Evolutionary conservation across 2,113 vertebrate species (phyloP), one percentile per base, ranked within the genome.

Genomic region (human (Homo sapiens)): DNA sequence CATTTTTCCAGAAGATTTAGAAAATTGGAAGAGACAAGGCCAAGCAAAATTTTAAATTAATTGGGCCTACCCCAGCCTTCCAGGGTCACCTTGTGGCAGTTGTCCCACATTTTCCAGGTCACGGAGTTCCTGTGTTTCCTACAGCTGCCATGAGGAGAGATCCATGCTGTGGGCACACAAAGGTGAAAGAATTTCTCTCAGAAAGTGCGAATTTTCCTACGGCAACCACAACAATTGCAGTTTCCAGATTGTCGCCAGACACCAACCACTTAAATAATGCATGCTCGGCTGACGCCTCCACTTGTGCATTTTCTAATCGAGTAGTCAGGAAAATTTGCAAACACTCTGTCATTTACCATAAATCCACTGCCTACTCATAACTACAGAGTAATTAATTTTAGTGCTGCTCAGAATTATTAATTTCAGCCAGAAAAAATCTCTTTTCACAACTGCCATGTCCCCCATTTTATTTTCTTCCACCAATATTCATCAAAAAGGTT

Each of bases 1-100:
- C 99, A 99, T 99, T 99, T 99, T 99, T 99, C 99, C 98, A 98
- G 99, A 98, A 98, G 99, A 99, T 99, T 99, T 99, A 99, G 99
- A 99, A 99, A 99, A 99, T 99, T 99, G 99, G 98, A 99, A 99
- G 99, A 99, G 99, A 99, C 99, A 99, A 99, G 99, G 98, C 99
- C 98, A 99, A 99, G 99, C 99, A 99, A 99, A 99, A 99, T 99
- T 99, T 99, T 99, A 99, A 98, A 99, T 99, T 99, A 99, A 99
- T 99, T 99, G 99, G 99, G 98, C 99, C 99, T 99, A 98, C 98
- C 99, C 99, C 98, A 99, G 99, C 98, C 98, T 99, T 98, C 98
- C 98, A 98, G 98, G 99, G 99, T 99, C 99, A 99, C 99, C 99
- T 99, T 99, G 99, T 99, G 99, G 99, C 99, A 98, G 98, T 98